Percentiles rank a stretch among this genome's conserved stretches.
Evolutionary conservation across 2,113 vertebrate genomes (phyloP).

Genomic region (Menura novaehollandiae): DNA sequence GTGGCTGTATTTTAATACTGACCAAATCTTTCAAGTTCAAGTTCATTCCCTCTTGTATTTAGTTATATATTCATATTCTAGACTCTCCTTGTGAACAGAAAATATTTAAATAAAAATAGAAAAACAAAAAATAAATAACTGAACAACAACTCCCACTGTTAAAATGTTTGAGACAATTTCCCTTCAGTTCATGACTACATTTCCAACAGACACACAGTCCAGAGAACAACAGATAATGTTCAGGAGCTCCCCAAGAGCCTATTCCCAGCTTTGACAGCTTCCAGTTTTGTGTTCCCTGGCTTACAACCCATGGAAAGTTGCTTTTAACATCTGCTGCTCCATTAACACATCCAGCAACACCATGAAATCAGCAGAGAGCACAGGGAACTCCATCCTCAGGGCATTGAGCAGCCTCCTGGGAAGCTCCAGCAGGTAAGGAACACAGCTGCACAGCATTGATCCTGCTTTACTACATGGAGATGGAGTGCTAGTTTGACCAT

Average conservation of each 20-base stretch:
- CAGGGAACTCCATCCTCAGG: neutral
- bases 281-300: neutral
- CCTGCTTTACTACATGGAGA: neutral
- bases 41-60: neutral
- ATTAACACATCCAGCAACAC: neutral
- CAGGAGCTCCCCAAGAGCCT: neutral
- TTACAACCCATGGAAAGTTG: neutral
- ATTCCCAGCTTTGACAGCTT: neutral
- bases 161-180: neutral
- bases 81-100: neutral
- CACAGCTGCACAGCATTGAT: accelerated
- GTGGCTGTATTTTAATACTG: neutral
- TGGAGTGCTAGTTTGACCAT: neutral
- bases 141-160: neutral
- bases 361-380: neutral
- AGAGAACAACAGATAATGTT: neutral
- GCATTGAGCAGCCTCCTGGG: neutral
- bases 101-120: neutral
- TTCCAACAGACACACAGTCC: neutral
- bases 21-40: neutral
- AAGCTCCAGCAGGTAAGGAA: neutral
- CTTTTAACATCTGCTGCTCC: neutral
- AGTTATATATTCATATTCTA: neutral
- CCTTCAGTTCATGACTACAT: neutral
- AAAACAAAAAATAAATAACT: no score